Conservation (phyloP, 2,113 vertebrate genomes). For the Edolisoma coerulescens region DNA sequence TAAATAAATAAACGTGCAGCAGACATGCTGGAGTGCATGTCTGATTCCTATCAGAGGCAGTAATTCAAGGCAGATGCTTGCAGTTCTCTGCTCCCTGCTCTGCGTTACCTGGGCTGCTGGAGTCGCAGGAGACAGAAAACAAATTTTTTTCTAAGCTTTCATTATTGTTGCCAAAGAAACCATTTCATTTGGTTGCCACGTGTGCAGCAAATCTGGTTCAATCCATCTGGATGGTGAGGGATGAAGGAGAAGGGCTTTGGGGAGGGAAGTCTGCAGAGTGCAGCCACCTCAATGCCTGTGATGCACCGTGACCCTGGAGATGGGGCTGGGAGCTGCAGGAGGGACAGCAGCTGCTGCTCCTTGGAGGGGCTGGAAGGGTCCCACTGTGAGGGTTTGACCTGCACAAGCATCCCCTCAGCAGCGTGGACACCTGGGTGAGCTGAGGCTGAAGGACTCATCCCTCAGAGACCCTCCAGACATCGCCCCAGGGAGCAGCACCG, state of each 20-base stretch:
- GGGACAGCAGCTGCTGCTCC: background rate
- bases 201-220: background rate
- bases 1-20: constrained; percentile 54
- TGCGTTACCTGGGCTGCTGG: constrained; percentile 27
- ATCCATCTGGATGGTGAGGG: background rate
- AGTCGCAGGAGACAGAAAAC: background rate
- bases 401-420: accelerated
- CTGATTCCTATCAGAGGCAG: constrained; percentile 53
- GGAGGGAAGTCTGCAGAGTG: background rate
- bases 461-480: background rate
- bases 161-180: constrained; percentile 59
- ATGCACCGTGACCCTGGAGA: accelerated
- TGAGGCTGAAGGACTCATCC: background rate
- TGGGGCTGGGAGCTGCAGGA: background rate
- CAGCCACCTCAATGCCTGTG: accelerated
- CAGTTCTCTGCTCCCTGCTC: background rate
- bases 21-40: constrained; percentile 43
- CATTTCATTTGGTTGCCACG: constrained; percentile 37
- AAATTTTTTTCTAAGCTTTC: background rate
- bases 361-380: background rate
- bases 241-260: background rate
- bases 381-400: background rate
- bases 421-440: accelerated
- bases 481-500: accelerated
- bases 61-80: constrained; percentile 47